Percentiles rank a stretch among this genome's conserved stretches.
phyloP scores from a whole-genome alignment of 2,113 vertebrate genomes.

The Myanophis thanlyinensis region DNA sequence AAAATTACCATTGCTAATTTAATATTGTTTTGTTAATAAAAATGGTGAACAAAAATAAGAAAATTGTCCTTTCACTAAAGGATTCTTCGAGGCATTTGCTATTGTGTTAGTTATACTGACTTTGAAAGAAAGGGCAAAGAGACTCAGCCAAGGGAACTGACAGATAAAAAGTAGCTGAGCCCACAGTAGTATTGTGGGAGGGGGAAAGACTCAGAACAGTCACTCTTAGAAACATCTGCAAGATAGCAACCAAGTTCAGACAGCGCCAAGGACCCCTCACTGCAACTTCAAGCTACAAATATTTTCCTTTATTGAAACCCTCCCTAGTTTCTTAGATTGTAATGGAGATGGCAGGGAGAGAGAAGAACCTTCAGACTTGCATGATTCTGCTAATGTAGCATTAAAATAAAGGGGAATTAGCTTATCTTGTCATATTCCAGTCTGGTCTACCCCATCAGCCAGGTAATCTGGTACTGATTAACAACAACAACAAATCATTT shows the following conservation, averaged over 20 bases:
- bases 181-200: background rate
- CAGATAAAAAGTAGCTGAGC: background rate
- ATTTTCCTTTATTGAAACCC: background rate
- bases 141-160: background rate
- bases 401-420: background rate
- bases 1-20: background rate
- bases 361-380: background rate
- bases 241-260: background rate
- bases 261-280: background rate
- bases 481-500: background rate
- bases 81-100: background rate
- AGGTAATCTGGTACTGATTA: background rate
- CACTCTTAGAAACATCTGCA: background rate
- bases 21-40: background rate
- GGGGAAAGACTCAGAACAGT: background rate
- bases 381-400: background rate
- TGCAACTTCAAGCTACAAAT: background rate
- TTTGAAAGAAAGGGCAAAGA: background rate
- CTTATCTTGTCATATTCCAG: background rate
- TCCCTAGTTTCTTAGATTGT: background rate
- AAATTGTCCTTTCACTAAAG: background rate
- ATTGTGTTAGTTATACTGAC: background rate
- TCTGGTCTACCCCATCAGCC: background rate
- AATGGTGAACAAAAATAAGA: background rate
- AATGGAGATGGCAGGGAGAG: background rate